Conservation (phyloP, 2,888 invertebrate genomes). For the Pterobdella sp. region DNA sequence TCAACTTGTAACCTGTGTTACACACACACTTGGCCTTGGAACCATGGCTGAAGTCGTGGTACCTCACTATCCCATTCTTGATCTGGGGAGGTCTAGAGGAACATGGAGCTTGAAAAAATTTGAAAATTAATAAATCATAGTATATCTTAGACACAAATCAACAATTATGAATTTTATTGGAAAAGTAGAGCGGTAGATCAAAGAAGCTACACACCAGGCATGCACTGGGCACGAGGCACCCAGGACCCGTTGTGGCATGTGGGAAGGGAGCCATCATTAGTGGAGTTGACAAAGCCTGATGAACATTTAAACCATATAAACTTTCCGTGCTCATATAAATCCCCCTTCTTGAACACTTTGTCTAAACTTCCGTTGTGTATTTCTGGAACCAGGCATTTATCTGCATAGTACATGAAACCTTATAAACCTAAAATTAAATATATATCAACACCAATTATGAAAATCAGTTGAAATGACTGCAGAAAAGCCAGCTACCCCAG, state of each 20-base stretch:
- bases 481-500: conserved; percentile 57
- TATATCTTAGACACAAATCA: conserved; percentile 68
- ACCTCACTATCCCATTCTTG: conserved; percentile 87
- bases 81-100: conserved; percentile 74
- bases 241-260: conserved; percentile 86
- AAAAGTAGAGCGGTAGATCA: not conserved
- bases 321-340: conserved; percentile 42
- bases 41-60: conserved; percentile 92
- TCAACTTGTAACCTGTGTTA: conserved; percentile 80
- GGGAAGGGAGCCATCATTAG: conserved; percentile 41
- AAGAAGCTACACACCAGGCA: conserved; percentile 58
- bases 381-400: conserved; percentile 85
- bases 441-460: too few species aligned
- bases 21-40: conserved; percentile 88
- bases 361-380: conserved; percentile 51
- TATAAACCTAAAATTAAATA: too few species aligned
- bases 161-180: not conserved
- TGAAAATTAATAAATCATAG: not conserved
- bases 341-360: conserved; percentile 31
- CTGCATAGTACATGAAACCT: conserved; percentile 53
- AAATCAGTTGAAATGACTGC: not conserved
- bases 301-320: conserved; percentile 42
- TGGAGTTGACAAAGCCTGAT: conserved; percentile 30
- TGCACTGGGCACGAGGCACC: conserved; percentile 84
- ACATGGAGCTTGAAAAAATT: conserved; percentile 59